Base-by-base conservation (phyloP, 1,140 invertebrate species). In the Trachymyrmex cornetzi region DNA sequence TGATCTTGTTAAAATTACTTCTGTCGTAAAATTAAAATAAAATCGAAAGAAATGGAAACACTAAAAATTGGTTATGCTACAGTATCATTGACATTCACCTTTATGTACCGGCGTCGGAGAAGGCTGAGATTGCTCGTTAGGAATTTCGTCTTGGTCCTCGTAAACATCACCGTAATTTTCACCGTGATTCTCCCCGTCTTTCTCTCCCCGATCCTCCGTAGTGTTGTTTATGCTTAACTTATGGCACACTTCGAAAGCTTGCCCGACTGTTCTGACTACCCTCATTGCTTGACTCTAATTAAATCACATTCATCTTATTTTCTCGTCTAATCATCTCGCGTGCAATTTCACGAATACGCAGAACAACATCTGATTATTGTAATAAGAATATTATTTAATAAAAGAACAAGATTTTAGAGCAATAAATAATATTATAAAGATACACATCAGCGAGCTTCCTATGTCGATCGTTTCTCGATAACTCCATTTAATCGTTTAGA, bases 221-320 rank as follows among this genome's bases (percentile, higher is more conserved):
- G 34, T 38, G 34, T 95, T 92, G 89, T 95, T 96, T 66, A 96
- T 94, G 91, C 97, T 97, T 95, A 98, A 96, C 96, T 99, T 99
- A 97, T 99, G 99, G 96, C 99, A 99, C 93, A 99, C 99, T 96
- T 99, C 99, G 96, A 99, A 99, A 24, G 99, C 99, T 96, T 99
- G 99, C 50, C 99, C 99, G 87, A 99, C 99, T 0, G 99, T 99
- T 92, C 99, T 96, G 57, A 99, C 99, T 90, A 99, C 98, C 92
- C 98, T 96, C 98, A 99, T 99, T 5, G 99, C 99, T 96, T 99
- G 99, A 95, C 98, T 99, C 99, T 99, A 97, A 77, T 85, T 63
- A 89, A 91, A 87, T 61, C 67, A 74, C 66, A 91, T 50, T 87
- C 14, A 48, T 57, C 22, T 77, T 61, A 61, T 87, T 85, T 87